Evolutionary conservation across 2,113 vertebrate species (phyloP).

Genomic region (Microtus montanus): DNA sequence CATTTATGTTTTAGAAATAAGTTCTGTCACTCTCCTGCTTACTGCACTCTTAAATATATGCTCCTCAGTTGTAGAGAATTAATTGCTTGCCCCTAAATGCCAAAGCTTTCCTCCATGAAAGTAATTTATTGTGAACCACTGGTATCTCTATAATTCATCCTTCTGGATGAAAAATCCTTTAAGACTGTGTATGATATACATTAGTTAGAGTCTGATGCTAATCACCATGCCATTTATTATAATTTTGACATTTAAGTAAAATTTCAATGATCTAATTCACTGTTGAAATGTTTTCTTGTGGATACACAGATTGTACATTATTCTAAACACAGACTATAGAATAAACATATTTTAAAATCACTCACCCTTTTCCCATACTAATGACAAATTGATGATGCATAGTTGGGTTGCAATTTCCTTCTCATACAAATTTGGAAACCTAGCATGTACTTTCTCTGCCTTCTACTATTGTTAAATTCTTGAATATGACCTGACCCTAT

Average conservation of each 20-base stretch:
- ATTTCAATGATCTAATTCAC: background rate
- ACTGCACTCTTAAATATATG: conserved; percentile 52
- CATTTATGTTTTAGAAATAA: conserved; percentile 29
- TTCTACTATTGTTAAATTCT: background rate
- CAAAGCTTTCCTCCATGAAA: conserved; percentile 52
- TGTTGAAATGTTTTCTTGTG: background rate
- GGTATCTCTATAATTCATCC: conserved; percentile 29
- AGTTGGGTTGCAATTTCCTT: background rate
- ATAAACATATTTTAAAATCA: conserved; percentile 10
- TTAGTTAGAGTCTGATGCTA: conserved; percentile 19
- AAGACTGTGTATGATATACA: background rate
- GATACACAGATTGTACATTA: background rate
- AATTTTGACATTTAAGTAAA: conserved; percentile 20
- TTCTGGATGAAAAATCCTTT: background rate
- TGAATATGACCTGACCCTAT: background rate
- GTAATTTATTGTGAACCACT: conserved; percentile 49
- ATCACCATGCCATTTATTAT: conserved; percentile 36
- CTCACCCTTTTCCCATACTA: background rate
- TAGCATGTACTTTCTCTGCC: background rate
- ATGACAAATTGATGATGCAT: background rate
- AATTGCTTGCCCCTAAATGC: conserved; percentile 66
- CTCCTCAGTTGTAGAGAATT: conserved; percentile 44
- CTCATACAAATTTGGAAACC: background rate
- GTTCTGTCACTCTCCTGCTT: background rate
- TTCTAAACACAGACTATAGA: background rate